Evolutionary conservation across 2,888 invertebrate genomes (phyloP), one percentile per base, ranked within the genome.

Genomic region (Pyralis farinalis): DNA sequence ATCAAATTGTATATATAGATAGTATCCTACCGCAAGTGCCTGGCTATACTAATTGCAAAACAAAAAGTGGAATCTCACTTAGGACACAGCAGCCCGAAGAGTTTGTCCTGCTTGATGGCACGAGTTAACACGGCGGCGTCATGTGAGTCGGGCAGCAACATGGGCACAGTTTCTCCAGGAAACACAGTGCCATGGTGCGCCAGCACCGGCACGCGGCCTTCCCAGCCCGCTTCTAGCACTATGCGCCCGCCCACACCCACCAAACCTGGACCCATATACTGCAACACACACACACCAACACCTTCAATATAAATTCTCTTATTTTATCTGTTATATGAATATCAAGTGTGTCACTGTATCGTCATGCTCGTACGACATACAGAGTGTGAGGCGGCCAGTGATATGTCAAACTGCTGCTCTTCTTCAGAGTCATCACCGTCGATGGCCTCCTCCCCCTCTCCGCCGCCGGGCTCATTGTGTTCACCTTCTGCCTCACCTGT

Each of bases 91-190:
- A 90, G 57, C 1, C 82, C 86, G 49, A 90, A 88, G 4, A 88
- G 66, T 37, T 76, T 70, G 46, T 84, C 75, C 0, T 55, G 40
- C 1, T 53, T 48, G 33, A 86, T 66, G 31, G 70, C 66, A 1
- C 49, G 35, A 0, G 51, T 42, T 7, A 80, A 55, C n/a, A 70
- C 32, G 7, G 46, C 47, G 1, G 68, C 66, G 45, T 80, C 77
- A 29, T 58, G 53, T 0, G 53, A 43, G 49, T 72, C 53, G 12
- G 62, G 55, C 49, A 87, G 62, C 52, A 86, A 59, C 80, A 89
- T 74, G 45, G 89, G 89, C 53, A 90, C 80, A 0, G 76, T 81
- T 68, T 90, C 88, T 6, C 89, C 89, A 1, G 89, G 89, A 64
- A 88, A 89, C 58, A 89, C 78, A 25, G 71, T 69, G 21, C 77